A percentile compares a stretch with the other conserved stretches of the same genome.
These are phyloP conservation scores for Nephila pilipes DNA, from an alignment of 1,140 invertebrate genomes.

Conservation along the genomic window DNA sequence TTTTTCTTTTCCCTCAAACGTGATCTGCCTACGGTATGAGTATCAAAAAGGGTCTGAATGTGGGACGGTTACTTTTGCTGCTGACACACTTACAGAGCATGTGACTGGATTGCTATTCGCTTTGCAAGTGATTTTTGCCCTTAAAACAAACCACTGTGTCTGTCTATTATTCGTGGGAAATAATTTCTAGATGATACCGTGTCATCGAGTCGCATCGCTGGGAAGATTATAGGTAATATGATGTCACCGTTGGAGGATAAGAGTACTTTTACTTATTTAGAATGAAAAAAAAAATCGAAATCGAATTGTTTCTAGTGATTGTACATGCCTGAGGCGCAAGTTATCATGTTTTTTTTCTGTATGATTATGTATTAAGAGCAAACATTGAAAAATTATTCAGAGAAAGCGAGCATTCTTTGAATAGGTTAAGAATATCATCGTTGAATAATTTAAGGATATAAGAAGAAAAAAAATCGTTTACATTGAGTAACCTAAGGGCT, in stretches of 20 bases:
- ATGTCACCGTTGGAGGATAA: neutral
- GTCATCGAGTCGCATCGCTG: conserved; percentile 15
- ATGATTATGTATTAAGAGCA: neutral
- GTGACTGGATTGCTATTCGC: conserved; percentile 13
- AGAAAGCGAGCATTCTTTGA: neutral
- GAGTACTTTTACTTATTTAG: neutral
- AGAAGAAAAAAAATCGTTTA: neutral
- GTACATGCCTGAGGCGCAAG: neutral
- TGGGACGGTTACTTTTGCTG: conserved; percentile 21
- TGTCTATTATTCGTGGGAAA: conserved; percentile 5
- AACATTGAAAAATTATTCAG: neutral
- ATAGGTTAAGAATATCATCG: neutral
- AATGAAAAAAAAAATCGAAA: neutral
- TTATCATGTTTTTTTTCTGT: neutral
- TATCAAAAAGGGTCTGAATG: neutral
- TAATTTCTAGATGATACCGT: conserved; percentile 1
- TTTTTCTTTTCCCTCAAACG: conserved; percentile 26
- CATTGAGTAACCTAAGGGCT: neutral
- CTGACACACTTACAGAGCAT: conserved; percentile 28
- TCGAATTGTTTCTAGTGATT: neutral
- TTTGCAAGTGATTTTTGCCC: conserved; percentile 19
- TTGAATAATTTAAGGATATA: neutral
- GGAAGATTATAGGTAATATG: neutral
- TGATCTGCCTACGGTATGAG: conserved; percentile 27
- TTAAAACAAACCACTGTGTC: conserved; percentile 7